A percentile compares a stretch with the other conserved stretches of the same genome.
Conservation (phyloP, 2,888 invertebrate genomes). For the Brenthis hecate region DNA sequence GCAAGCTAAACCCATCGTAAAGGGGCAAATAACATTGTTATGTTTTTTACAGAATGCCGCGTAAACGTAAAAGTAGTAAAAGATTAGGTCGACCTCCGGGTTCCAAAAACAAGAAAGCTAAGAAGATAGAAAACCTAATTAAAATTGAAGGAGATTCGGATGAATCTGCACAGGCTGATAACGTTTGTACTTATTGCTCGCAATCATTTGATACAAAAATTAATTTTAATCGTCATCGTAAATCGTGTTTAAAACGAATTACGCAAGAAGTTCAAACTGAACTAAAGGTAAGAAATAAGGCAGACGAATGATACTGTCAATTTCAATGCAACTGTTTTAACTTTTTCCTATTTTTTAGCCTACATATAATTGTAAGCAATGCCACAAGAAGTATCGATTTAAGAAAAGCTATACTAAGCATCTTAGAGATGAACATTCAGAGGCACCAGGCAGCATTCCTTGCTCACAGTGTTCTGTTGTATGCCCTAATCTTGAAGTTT, state of each 20-base stretch:
- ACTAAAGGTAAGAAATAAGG: slow-evolving; percentile 20
- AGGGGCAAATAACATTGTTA: slow-evolving; percentile 47
- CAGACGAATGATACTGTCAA: neutral
- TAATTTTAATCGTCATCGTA: slow-evolving; percentile 20
- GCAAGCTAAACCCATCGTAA: slow-evolving; percentile 34
- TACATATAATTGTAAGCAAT: slow-evolving; percentile 75
- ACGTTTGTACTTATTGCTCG: slow-evolving; percentile 29
- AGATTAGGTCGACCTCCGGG: slow-evolving; percentile 54
- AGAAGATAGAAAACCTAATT: slow-evolving; percentile 26
- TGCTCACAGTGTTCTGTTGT: slow-evolving; percentile 86
- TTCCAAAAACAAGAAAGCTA: slow-evolving; percentile 51
- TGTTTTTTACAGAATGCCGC: slow-evolving; percentile 56
- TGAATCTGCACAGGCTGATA: slow-evolving; percentile 8
- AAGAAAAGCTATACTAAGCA: slow-evolving; percentile 86
- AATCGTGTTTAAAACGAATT: slow-evolving; percentile 10
- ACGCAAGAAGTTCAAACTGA: slow-evolving; percentile 5
- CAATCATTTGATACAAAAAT: slow-evolving; percentile 24
- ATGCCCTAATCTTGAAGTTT: slow-evolving; percentile 83
- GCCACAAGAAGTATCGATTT: slow-evolving; percentile 88
- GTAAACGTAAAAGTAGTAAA: slow-evolving; percentile 61
- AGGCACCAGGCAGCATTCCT: slow-evolving; percentile 77
- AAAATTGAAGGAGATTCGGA: slow-evolving; percentile 39
- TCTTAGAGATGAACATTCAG: slow-evolving; percentile 86
- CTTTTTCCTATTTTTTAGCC: slow-evolving; percentile 42
- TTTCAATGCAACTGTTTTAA: neutral